Percentiles rank a stretch among this genome's conserved stretches.
Evolutionary conservation across 2,888 invertebrate species (phyloP).

Genomic region (Tineola bisselliella): DNA sequence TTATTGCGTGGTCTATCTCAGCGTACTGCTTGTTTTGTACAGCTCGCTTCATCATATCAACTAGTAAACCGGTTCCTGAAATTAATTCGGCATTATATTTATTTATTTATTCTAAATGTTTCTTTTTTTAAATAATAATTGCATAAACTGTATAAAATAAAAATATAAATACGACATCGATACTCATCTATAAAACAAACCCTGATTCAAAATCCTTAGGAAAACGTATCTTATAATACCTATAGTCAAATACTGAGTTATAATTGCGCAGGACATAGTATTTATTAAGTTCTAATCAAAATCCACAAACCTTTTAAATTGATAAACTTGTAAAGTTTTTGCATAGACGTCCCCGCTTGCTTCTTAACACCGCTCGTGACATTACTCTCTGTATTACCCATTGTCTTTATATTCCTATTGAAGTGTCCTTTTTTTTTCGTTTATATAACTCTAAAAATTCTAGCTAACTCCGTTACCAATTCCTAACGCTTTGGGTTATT

Average conservation of each 20-base stretch:
- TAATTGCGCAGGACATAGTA: too few relatives aligned
- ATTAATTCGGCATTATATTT: background rate
- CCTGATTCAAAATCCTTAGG: too few relatives aligned
- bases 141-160: too few relatives aligned
- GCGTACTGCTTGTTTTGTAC: constrained; percentile 90
- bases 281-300: constrained; percentile 20
- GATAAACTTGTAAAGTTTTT: constrained; percentile 87
- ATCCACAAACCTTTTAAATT: constrained; percentile 80
- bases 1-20: constrained; percentile 91
- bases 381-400: constrained; percentile 88
- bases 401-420: constrained; percentile 28
- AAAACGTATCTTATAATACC: too few relatives aligned
- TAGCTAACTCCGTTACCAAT: too few relatives aligned
- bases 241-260: too few relatives aligned
- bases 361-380: constrained; percentile 96
- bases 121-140: too few relatives aligned
- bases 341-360: constrained; percentile 87
- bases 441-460: too few relatives aligned
- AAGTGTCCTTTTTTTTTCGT: too few relatives aligned
- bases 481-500: background rate
- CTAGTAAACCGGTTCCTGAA: constrained; percentile 87
- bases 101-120: too few relatives aligned
- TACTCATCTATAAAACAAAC: too few relatives aligned
- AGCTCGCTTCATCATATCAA: constrained; percentile 93
- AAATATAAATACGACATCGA: too few relatives aligned